Conservation (phyloP, 2,113 vertebrate genomes). For the Brachyhypopomus occidentalis region DNA sequence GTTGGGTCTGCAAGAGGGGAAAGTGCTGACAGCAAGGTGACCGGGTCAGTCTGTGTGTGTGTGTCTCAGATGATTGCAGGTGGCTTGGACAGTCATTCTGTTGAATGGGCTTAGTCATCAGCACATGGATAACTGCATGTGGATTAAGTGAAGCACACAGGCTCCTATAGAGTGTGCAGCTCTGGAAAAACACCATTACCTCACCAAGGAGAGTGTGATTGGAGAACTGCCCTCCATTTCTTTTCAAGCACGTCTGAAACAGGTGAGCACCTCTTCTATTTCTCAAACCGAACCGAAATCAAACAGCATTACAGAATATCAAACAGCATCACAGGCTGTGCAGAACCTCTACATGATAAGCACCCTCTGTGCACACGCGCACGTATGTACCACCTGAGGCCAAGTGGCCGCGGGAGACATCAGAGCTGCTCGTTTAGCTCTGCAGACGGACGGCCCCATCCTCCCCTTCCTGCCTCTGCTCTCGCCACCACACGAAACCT, state of each 20-base stretch:
- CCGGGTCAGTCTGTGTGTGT: conserved; percentile 26
- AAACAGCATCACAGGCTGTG: not conserved
- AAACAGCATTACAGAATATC: not conserved
- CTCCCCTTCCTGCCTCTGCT: not conserved
- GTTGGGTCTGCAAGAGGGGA: not conserved
- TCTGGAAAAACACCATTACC: not conserved
- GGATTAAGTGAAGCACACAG: not conserved
- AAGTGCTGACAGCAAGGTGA: conserved; percentile 32
- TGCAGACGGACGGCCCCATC: not conserved
- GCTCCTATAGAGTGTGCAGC: not conserved
- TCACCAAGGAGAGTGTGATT: not conserved
- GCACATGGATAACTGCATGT: not conserved
- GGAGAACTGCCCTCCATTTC: not conserved
- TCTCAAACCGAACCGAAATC: not conserved
- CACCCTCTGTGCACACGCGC: not conserved
- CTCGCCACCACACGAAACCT: not conserved
- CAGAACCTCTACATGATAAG: not conserved
- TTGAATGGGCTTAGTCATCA: not conserved
- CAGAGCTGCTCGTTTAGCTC: not conserved
- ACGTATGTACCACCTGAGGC: not conserved
- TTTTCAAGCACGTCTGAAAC: not conserved
- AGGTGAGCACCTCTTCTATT: not conserved
- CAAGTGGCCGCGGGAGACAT: not conserved
- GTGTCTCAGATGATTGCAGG: not conserved
- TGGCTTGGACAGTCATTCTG: conserved; percentile 3